Evolutionary conservation across 2,888 invertebrate species (phyloP).

Genomic region (Torymus auratus): DNA sequence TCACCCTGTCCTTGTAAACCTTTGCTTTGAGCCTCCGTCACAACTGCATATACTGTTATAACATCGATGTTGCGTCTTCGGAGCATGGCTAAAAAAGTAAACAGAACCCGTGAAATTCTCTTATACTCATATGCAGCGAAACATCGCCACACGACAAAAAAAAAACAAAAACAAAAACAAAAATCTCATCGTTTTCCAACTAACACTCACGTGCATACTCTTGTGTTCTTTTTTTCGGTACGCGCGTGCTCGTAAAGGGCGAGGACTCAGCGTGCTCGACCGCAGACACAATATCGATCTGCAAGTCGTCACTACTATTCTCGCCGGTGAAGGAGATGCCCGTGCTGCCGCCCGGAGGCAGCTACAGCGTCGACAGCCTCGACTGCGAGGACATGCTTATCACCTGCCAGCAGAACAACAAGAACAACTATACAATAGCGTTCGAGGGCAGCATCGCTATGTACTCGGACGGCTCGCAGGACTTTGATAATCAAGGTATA

Average conservation of each 20-base stretch:
- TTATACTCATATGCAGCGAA: background rate
- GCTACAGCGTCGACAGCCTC: conserved; percentile 93
- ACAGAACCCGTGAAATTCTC: background rate
- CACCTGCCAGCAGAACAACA: conserved; percentile 92
- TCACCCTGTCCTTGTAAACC: too few relatives aligned
- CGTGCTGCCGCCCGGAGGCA: conserved; percentile 82
- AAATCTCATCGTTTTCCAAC: background rate
- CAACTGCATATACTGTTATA: too few relatives aligned
- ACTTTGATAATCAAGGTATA: conserved; percentile 69
- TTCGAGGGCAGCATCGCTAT: conserved; percentile 92
- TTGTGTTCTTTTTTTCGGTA: conserved; percentile 53
- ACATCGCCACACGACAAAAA: background rate
- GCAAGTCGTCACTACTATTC: conserved; percentile 93
- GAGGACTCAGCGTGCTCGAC: conserved; percentile 87
- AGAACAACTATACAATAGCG: conserved; percentile 96
- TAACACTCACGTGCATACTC: background rate
- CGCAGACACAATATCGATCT: conserved; percentile 89
- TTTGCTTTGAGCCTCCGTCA: too few relatives aligned
- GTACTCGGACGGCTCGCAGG: conserved; percentile 84
- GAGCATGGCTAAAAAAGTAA: conserved; percentile 41
- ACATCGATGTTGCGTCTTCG: conserved; percentile 16
- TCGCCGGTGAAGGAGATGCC: conserved; percentile 91
- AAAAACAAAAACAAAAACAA: conserved; percentile 11
- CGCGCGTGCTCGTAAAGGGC: conserved; percentile 76
- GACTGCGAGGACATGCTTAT: conserved; percentile 94